These are phyloP conservation scores for Fulica atra DNA, from an alignment of 2,113 vertebrate genomes.

Conservation along the genomic window DNA sequence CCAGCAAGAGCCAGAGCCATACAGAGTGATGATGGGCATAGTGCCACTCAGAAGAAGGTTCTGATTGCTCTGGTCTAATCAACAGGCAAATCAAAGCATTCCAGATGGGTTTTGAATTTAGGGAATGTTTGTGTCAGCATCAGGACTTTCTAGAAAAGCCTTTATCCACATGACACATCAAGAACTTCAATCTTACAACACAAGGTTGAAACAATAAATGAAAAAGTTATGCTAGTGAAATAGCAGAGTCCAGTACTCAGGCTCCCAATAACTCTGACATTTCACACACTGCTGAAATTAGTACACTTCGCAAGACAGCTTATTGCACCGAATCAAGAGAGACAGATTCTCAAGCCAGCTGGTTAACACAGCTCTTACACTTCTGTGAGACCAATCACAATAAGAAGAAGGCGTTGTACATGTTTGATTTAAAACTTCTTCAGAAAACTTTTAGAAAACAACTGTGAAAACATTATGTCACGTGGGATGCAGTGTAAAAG, in stretches of 20 bases:
- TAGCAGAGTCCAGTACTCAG: not conserved
- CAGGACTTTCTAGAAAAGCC: not conserved
- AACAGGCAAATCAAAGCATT: not conserved
- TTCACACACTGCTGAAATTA: not conserved
- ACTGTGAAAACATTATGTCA: not conserved
- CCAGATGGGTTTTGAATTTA: not conserved
- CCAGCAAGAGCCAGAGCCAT: not conserved
- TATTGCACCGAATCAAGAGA: not conserved
- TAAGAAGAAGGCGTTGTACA: not conserved
- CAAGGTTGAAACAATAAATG: not conserved
- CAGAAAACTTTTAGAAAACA: not conserved
- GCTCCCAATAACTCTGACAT: not conserved
- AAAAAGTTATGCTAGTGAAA: not conserved
- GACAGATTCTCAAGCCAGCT: not conserved
- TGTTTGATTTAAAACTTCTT: not conserved
- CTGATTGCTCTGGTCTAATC: not conserved
- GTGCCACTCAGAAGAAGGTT: not conserved
- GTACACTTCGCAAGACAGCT: not conserved
- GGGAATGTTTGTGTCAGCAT: not conserved
- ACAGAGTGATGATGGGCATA: too few species aligned
- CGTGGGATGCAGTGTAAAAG: not conserved
- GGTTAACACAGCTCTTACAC: not conserved
- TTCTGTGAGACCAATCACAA: not conserved
- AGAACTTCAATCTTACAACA: not conserved
- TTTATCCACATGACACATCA: not conserved